Percentiles rank a stretch among this genome's conserved stretches.
phyloP scores from a whole-genome alignment of 2,888 invertebrate species.

The Ennomos quercinarius region DNA sequence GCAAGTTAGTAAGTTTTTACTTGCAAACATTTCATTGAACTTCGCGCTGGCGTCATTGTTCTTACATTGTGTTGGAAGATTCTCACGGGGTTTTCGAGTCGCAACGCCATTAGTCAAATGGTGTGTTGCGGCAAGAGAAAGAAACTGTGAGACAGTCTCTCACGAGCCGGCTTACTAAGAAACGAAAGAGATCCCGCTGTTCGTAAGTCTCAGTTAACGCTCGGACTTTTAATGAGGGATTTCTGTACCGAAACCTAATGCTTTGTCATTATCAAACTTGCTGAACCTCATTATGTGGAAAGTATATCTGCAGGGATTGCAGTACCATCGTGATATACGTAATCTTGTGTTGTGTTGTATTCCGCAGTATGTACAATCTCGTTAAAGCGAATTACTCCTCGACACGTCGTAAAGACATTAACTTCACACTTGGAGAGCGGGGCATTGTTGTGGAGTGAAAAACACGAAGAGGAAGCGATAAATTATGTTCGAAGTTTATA shows the following conservation, averaged over 20 bases:
- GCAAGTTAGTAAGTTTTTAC: slow-evolving; percentile 39
- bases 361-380: slow-evolving; percentile 53
- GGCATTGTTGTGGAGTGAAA: slow-evolving; percentile 79
- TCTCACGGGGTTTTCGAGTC: slow-evolving; percentile 61
- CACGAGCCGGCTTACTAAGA: slow-evolving; percentile 61
- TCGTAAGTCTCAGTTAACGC: slow-evolving; percentile 52
- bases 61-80: slow-evolving; percentile 45
- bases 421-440: slow-evolving; percentile 65
- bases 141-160: slow-evolving; percentile 69
- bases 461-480: slow-evolving; percentile 81
- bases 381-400: slow-evolving; percentile 72
- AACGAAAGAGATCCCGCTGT: slow-evolving; percentile 61
- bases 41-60: slow-evolving; percentile 49
- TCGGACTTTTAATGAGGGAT: slow-evolving; percentile 60
- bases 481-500: slow-evolving; percentile 83
- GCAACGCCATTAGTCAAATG: slow-evolving; percentile 60
- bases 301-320: slow-evolving; percentile 10
- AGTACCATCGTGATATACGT: slow-evolving; percentile 28
- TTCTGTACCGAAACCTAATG: slow-evolving; percentile 39
- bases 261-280: slow-evolving; percentile 31
- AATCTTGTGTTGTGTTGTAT: slow-evolving; percentile 47
- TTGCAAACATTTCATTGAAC: slow-evolving; percentile 52
- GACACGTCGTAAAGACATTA: slow-evolving; percentile 78
- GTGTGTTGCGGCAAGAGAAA: slow-evolving; percentile 61
- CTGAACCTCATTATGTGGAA: slow-evolving; percentile 24